Conservation (phyloP, 1,140 invertebrate genomes). For the Trichoplusia ni region DNA sequence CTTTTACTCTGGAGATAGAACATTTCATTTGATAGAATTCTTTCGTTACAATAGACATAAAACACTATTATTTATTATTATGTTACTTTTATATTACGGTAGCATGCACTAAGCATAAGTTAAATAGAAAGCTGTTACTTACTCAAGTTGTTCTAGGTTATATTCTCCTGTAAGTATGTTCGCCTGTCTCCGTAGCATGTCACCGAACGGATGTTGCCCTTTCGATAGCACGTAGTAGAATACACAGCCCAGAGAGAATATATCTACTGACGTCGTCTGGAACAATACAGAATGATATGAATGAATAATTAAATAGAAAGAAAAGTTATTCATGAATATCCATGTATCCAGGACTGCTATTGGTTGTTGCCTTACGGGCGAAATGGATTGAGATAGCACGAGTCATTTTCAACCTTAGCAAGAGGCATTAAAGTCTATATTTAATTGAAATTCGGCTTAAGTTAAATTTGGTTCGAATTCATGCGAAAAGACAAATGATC, state of each 20-base stretch:
- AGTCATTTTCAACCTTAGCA: too few species aligned
- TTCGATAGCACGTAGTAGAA: slow-evolving; percentile 97
- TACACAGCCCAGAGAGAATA: slow-evolving; percentile 98
- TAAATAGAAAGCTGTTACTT: slow-evolving; percentile 32
- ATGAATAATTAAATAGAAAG: background rate
- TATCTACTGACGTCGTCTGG: slow-evolving; percentile 96
- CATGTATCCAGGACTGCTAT: too few species aligned
- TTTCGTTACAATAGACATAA: background rate
- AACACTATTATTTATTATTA: background rate
- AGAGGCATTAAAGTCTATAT: too few species aligned
- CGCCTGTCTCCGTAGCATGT: slow-evolving; percentile 91
- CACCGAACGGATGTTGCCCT: slow-evolving; percentile 98
- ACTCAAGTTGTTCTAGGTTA: slow-evolving; percentile 80
- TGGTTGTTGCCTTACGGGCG: too few species aligned
- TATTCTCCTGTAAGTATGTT: slow-evolving; percentile 93
- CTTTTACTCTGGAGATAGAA: too few species aligned
- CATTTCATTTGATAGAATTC: background rate
- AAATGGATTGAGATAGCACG: too few species aligned
- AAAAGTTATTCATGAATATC: background rate
- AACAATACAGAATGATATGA: slow-evolving; percentile 46
- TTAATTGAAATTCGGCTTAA: too few species aligned
- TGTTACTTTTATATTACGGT: too few species aligned
- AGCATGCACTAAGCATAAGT: background rate
- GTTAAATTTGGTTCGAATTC: too few species aligned
- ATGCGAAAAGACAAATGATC: too few species aligned